Evolutionary conservation across 2,797 vertebrate genomes (phyloP), one percentile per base, ranked within the genome.

Genomic region (Mareca strepera): DNA sequence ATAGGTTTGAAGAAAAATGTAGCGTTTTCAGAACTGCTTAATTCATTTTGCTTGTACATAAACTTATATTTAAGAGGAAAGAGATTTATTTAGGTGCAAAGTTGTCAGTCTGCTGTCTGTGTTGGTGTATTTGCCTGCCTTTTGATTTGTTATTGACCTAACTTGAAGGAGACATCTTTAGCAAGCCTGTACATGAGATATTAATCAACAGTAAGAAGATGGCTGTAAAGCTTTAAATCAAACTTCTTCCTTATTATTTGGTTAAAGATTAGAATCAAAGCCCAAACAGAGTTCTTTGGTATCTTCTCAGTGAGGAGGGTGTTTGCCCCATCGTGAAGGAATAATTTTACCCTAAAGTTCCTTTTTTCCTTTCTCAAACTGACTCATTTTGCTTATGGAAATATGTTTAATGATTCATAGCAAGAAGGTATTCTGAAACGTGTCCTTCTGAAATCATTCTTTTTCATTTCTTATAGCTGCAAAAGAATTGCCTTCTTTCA

Each of bases 401-500:
- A 37, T 62, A 11, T 1, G 3, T 73, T 83, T 53, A 60, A 37
- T 78, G 25, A 60, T 79, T 74, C 23, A 3, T 21, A 52, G 68
- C 18, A 31, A 73, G 56, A 53, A 90, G 67, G 17, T 44, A 4
- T 53, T 90, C 67, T 33, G 21, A 78, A 89, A 48, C 12, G 0
- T 52, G 2, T 46, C 21, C 77, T 7, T 95, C 68, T 93, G 50
- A 88, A 70, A 26, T 29, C 17, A 79, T 90, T 84, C 0, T 63
- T 50, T 86, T 91, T 96, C 14, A 25, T 98, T 50, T 93, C 91
- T 88, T 62, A 13, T 53, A 99, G 99, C 97, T 99, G 97, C 99
- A 99, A 97, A 99, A 99, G 97, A 99, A 99, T 93, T 99, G 99
- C 95, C 98, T 99, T 73, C 98, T 99, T 93, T 99, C 99, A 86